A percentile compares a stretch with the other conserved stretches of the same genome.
These are phyloP conservation scores for Delia radicum DNA, from an alignment of 1,140 invertebrate species.

Conservation along the genomic window DNA sequence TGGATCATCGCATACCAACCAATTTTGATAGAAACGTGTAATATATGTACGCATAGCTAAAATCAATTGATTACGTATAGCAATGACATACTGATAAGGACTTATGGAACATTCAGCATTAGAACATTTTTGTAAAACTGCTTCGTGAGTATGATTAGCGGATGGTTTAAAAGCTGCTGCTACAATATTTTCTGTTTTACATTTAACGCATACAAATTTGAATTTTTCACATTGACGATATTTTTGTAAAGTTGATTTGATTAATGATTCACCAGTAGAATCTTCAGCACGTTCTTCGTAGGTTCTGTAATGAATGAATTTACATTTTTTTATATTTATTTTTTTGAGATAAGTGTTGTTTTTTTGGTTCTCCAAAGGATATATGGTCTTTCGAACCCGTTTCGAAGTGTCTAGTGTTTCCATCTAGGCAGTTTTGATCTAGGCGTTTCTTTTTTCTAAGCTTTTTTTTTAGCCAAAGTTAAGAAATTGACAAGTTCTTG, in stretches of 20 bases:
- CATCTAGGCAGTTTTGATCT: too few relatives aligned
- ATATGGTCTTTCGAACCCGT: too few relatives aligned
- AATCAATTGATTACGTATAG: conserved; percentile 73
- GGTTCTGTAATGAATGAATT: conserved; percentile 23
- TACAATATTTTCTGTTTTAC: conserved; percentile 63
- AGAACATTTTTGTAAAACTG: conserved; percentile 66
- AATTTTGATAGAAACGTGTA: conserved; percentile 74
- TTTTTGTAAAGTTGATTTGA: conserved; percentile 65
- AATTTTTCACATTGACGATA: conserved; percentile 77
- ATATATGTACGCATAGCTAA: conserved; percentile 68
- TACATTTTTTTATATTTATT: too few relatives aligned
- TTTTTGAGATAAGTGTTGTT: too few relatives aligned
- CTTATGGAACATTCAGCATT: conserved; percentile 65
- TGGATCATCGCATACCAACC: conserved; percentile 87
- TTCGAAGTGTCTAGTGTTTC: too few relatives aligned
- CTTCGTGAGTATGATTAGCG: conserved; percentile 44
- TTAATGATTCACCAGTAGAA: conserved; percentile 51
- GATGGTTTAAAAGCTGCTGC: conserved; percentile 58
- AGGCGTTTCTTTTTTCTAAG: too few relatives aligned
- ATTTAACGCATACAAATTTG: conserved; percentile 64
- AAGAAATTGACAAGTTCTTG: too few relatives aligned
- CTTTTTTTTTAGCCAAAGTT: too few relatives aligned
- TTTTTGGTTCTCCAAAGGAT: too few relatives aligned
- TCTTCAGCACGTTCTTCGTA: conserved; percentile 40
- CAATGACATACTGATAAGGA: conserved; percentile 65